Conservation (phyloP, 2,888 invertebrate genomes). For the Campaea margaritaria region DNA sequence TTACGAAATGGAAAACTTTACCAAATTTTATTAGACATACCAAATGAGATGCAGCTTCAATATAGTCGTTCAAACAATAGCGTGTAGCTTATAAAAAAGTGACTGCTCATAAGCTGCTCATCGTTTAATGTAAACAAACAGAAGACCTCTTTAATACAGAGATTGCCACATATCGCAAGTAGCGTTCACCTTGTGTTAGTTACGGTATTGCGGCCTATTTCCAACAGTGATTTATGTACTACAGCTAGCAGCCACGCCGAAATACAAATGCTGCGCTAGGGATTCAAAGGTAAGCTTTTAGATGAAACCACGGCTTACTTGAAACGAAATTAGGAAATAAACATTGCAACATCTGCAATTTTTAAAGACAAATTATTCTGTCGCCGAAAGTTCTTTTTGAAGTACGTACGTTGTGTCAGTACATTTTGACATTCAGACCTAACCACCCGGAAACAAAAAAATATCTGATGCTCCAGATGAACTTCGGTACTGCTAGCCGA, state of each 20-base stretch:
- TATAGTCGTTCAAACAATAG: too few relatives aligned
- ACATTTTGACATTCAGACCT: too few relatives aligned
- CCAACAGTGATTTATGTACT: conserved; percentile 62
- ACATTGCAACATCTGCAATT: background rate
- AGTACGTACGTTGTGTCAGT: too few relatives aligned
- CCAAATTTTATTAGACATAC: too few relatives aligned
- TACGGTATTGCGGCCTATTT: conserved; percentile 65
- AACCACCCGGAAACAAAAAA: too few relatives aligned
- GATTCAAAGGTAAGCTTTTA: background rate
- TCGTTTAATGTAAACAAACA: conserved; percentile 26
- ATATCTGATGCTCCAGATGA: too few relatives aligned
- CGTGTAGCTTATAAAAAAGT: background rate
- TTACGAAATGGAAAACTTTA: too few relatives aligned
- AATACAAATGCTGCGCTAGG: conserved; percentile 52
- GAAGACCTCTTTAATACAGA: conserved; percentile 35
- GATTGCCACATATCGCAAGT: conserved; percentile 41
- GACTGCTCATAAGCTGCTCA: too few relatives aligned
- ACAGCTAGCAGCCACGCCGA: conserved; percentile 46
- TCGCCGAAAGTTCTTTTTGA: too few relatives aligned
- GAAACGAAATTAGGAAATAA: background rate
- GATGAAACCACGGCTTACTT: background rate
- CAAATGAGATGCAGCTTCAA: too few relatives aligned
- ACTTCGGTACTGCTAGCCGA: too few relatives aligned
- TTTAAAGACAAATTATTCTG: too few relatives aligned
- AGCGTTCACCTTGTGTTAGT: conserved; percentile 60